phyloP scores from a whole-genome alignment of 2,888 invertebrate genomes.

The Taenaris catops region DNA sequence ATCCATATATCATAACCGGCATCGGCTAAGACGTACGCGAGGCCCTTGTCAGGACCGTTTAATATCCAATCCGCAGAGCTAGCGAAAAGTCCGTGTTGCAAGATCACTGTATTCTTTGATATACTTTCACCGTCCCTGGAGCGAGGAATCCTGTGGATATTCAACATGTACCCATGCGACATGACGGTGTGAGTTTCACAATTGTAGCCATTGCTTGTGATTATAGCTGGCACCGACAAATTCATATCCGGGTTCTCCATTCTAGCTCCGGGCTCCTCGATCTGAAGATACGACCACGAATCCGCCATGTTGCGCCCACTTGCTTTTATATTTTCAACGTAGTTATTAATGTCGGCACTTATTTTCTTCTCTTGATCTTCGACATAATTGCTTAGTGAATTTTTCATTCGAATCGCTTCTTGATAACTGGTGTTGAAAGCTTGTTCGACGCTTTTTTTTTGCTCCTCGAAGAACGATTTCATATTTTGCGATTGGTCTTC shows the following conservation, averaged over 20 bases:
- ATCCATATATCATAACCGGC: slow-evolving; percentile 90
- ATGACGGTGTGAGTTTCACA: slow-evolving; percentile 85
- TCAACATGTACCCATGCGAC: slow-evolving; percentile 91
- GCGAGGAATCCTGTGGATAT: slow-evolving; percentile 87
- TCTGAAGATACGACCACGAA: slow-evolving; percentile 41
- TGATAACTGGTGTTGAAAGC: slow-evolving; percentile 34
- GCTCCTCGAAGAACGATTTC: slow-evolving; percentile 37
- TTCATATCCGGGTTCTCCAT: slow-evolving; percentile 49
- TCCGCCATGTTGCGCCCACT: slow-evolving; percentile 41
- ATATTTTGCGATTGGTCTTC: slow-evolving; percentile 33
- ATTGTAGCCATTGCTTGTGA: slow-evolving; percentile 80
- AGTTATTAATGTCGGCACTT: slow-evolving; percentile 41
- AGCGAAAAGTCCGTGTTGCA: slow-evolving; percentile 90
- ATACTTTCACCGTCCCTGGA: slow-evolving; percentile 43
- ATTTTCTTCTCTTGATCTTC: slow-evolving; percentile 47
- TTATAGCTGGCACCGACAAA: slow-evolving; percentile 55
- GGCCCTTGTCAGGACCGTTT: slow-evolving; percentile 82
- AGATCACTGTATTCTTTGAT: slow-evolving; percentile 68
- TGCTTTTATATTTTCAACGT: slow-evolving; percentile 43
- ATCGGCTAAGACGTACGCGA: slow-evolving; percentile 84
- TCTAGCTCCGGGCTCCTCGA: slow-evolving; percentile 31
- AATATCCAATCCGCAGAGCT: slow-evolving; percentile 90
- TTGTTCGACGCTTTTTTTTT: slow-evolving; percentile 31
- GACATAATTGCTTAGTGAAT: slow-evolving; percentile 44
- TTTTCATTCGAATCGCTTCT: slow-evolving; percentile 38